A percentile compares a stretch with the other conserved stretches of the same genome.
phyloP scores from a whole-genome alignment of 2,113 vertebrate species.

The Apodemus speciosus region DNA sequence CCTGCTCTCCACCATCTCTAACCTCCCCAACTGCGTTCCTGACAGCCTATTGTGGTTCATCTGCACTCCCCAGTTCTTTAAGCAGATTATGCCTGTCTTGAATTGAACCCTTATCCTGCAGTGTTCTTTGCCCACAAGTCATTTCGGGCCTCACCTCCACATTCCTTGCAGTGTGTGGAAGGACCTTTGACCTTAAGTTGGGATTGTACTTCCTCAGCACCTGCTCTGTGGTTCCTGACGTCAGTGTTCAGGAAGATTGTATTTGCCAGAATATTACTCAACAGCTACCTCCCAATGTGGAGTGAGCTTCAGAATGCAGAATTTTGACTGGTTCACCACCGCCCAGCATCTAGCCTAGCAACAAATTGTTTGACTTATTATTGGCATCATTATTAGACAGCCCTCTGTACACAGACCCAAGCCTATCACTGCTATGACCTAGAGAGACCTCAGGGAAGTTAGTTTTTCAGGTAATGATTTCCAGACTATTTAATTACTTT shows the following conservation, averaged over 20 bases:
- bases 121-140: not conserved
- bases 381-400: not conserved
- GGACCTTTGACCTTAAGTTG: not conserved
- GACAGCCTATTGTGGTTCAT: not conserved
- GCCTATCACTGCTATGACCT: not conserved
- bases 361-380: not conserved
- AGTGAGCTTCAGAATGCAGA: not conserved
- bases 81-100: not conserved
- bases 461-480: conserved; percentile 35
- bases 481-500: conserved; percentile 32
- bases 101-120: not conserved
- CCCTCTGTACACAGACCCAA: not conserved
- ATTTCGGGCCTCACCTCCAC: not conserved
- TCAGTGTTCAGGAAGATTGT: conserved; percentile 15
- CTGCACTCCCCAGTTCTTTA: not conserved
- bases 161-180: not conserved
- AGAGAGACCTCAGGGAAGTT: not conserved
- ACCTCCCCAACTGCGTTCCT: not conserved
- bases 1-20: not conserved
- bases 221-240: not conserved
- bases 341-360: not conserved
- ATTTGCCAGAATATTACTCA: conserved; percentile 26
- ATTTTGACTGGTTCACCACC: not conserved
- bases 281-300: not conserved
- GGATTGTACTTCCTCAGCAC: not conserved